Conservation (phyloP, 2,797 vertebrate species). For the Acanthurus leucopareius region DNA sequence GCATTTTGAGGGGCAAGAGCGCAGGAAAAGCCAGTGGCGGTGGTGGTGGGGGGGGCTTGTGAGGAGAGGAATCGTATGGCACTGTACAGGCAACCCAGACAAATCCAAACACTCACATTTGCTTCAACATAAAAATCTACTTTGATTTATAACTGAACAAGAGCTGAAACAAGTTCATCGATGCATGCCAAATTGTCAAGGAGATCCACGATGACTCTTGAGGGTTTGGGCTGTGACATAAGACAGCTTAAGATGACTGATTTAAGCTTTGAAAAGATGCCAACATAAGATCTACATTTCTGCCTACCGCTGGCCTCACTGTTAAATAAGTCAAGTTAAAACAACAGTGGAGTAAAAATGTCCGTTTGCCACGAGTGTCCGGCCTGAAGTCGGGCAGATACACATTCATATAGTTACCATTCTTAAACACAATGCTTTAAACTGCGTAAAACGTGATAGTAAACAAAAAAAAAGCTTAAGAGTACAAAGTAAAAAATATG, state of each 20-base stretch:
- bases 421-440: slow-evolving; percentile 59
- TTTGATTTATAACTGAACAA: slow-evolving; percentile 50
- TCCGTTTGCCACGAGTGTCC: slow-evolving; percentile 62
- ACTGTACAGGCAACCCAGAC: slow-evolving; percentile 70
- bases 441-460: slow-evolving; percentile 66
- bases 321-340: slow-evolving; percentile 43
- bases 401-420: slow-evolving; percentile 77
- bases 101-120: slow-evolving; percentile 38
- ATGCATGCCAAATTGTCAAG: slow-evolving; percentile 40
- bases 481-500: slow-evolving; percentile 37
- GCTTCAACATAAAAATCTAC: slow-evolving; percentile 58
- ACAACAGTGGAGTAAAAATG: slow-evolving; percentile 45
- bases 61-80: slow-evolving; percentile 64
- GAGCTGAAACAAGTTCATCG: slow-evolving; percentile 24
- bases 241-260: neutral
- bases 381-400: slow-evolving; percentile 38
- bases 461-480: slow-evolving; percentile 22
- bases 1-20: slow-evolving; percentile 15
- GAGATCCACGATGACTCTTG: slow-evolving; percentile 17
- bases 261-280: slow-evolving; percentile 8
- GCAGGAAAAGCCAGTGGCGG: neutral
- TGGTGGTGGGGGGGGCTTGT: neutral
- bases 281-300: slow-evolving; percentile 22
- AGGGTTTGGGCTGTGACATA: slow-evolving; percentile 2
- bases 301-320: slow-evolving; percentile 24